Evolutionary conservation across 2,113 vertebrate genomes (phyloP).

Genomic region (Seriola aureovittata): DNA sequence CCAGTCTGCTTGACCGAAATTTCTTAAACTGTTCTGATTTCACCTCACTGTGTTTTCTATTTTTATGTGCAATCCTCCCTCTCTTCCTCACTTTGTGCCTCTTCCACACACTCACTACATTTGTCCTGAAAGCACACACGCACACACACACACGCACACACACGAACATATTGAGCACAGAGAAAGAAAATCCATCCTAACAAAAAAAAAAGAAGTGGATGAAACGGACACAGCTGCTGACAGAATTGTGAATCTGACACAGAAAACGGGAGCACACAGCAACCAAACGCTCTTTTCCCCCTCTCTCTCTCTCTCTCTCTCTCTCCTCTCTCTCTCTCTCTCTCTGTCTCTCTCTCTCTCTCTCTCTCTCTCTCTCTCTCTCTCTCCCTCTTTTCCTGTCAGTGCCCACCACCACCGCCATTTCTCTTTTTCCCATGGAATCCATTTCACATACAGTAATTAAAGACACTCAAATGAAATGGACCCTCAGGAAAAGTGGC

Average conservation of each 20-base stretch:
- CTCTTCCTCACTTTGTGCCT: constrained; percentile 7
- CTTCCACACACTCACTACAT: constrained; percentile 5
- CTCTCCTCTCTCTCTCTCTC: constrained; percentile 47
- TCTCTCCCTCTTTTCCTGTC: constrained; percentile 53
- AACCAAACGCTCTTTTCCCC: constrained; percentile 51
- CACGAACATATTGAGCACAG: constrained; percentile 43
- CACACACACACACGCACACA: constrained; percentile 30
- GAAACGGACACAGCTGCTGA: constrained; percentile 76
- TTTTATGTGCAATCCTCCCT: constrained; percentile 28
- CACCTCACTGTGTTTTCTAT: constrained; percentile 28
- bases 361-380: constrained; percentile 45
- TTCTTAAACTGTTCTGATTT: constrained; percentile 31
- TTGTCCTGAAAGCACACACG: constrained; percentile 52
- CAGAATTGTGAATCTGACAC: constrained; percentile 72
- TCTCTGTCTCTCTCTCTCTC: constrained; percentile 46
- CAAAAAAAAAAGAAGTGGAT: constrained; percentile 54
- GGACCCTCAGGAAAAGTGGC: constrained; percentile 93
- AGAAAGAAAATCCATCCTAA: constrained; percentile 62
- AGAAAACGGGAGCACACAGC: constrained; percentile 56
- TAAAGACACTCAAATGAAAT: constrained; percentile 98
- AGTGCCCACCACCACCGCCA: constrained; percentile 60
- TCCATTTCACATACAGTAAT: constrained; percentile 94
- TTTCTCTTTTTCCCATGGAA: constrained; percentile 82
- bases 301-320: constrained; percentile 45
- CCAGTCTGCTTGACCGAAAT: constrained; percentile 14